Evolutionary conservation across 2,113 vertebrate species (phyloP), one percentile per base, ranked within the genome.

Genomic region (Polypterus bichir): DNA sequence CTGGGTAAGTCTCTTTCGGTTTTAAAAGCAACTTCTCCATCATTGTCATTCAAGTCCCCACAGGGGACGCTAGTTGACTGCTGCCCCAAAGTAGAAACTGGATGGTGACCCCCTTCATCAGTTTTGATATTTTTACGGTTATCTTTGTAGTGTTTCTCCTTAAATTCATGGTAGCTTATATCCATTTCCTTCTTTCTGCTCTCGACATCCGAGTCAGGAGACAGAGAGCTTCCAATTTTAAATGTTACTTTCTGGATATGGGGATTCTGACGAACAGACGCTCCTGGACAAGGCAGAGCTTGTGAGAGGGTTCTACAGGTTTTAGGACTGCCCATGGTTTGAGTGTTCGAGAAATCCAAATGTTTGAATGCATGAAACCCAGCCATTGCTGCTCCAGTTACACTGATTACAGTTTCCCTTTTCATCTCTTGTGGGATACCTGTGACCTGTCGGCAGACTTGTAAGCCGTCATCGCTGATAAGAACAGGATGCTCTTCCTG

Each of bases 211-310:
- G 85, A 84, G 55, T 88, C 86, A 1, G 87, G 83, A 27, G 86
- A 86, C 0, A 74, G 61, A 1, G 87, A 89, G 46, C 88, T 88
- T 64, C 90, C 91, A 44, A 93, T 89, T 3, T 78, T 83, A 72
- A 92, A 92, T 10, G 80, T 86, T 46, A 90, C 88, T 59, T 78
- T 88, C 48, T 81, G 83, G 7, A 73, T 62, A 3, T 70, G 66
- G 46, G 74, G 69, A 49, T 55, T 74, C 49, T 76, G 73, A 56
- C 65, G 61, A 48, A 62, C 60, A 63, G 47, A 65, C 53, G 71
- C 74, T 60, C 80, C 76, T 5, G 79, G 76, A 69, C 80, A 79
- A 4, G 80, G 78, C 62, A 75, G 62, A 6, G 73, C 78, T 3
- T 59, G 69, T 0, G 77, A 78, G 48, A 59, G 48, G 49, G 60